Evolutionary conservation across 2,113 vertebrate species (phyloP), one percentile per base, ranked within the genome.

Genomic region (Conger conger): DNA sequence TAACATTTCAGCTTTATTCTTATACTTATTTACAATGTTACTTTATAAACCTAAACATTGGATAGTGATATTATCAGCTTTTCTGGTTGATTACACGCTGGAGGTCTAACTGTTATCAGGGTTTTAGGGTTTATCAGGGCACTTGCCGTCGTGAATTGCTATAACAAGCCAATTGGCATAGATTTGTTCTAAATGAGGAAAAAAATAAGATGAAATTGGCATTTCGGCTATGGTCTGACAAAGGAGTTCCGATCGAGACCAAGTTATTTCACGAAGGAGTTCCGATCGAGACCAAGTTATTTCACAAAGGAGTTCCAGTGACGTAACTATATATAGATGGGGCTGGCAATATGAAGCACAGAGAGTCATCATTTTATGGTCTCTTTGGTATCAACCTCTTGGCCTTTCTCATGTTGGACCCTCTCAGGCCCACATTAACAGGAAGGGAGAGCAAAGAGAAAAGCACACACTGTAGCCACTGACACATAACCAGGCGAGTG

Each of bases 401-500:
- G 45, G 80, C 27, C n/a, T 53, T 42, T 45, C 45, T 81, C 45
- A 8, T 81, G 40, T 45, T n/a, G 13, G 27, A 27, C 42, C 42
- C 20, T 42, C 45, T 81, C n/a, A 17, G 54, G 45, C n/a, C 20
- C 50, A 23, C 45, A 18, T 85, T 60, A 50, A 79, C 63, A 40
- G 81, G 68, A 54, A 79, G 79, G 45, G 80, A 73, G 79, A 53
- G 79, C 63, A 82, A 33, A 82, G 53, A 73, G 27, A 18, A 37
- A 82, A 84, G 87, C 76, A 82, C 45, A 86, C n/a, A n/a, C n/a
- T n/a, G n/a, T 79, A 84, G 86, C 89, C 82, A 84, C 90, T 90
- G 88, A 87, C 92, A 87, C 89, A 89, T 88, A 90, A 88, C 57
- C 83, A 33, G 90, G 86, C 90, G 89, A 87, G 91, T 95, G 94